These are phyloP conservation scores for Branchipolynoe longqiensis DNA, from an alignment of 2,888 invertebrate species.

Conservation along the genomic window DNA sequence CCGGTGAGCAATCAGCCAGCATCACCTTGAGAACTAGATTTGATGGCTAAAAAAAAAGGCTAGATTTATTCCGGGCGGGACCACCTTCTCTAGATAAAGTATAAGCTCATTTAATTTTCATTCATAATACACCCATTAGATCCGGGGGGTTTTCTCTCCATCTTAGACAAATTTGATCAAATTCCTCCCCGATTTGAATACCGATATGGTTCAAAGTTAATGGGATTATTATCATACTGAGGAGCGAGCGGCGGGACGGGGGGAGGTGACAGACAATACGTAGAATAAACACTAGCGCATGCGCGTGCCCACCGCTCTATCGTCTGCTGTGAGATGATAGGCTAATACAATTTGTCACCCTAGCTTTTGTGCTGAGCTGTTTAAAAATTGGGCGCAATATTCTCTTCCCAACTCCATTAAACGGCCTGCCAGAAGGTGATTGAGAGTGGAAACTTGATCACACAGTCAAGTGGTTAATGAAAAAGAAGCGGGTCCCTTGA, in stretches of 20 bases:
- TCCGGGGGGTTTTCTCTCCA: background rate
- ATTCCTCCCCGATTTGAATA: constrained; percentile 15
- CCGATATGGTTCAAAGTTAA: constrained; percentile 47
- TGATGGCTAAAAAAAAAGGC: constrained; percentile 14
- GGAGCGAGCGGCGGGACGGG: no score
- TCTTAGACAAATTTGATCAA: constrained; percentile 37
- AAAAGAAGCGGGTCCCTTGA: constrained; percentile 32
- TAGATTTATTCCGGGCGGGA: constrained; percentile 33
- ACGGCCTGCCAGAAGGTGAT: constrained; percentile 39
- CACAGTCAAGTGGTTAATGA: constrained; percentile 50
- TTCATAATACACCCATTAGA: constrained; percentile 43
- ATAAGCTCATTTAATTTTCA: constrained; percentile 49
- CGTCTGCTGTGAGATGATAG: constrained; percentile 33
- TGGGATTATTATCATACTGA: constrained; percentile 48
- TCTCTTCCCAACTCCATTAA: constrained; percentile 42
- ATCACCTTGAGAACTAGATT: constrained; percentile 12
- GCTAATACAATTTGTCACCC: constrained; percentile 41
- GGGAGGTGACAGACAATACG: constrained; percentile 24
- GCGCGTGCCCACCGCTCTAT: background rate
- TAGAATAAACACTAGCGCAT: constrained; percentile 42
- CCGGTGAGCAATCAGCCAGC: constrained; percentile 11
- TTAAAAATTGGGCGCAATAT: constrained; percentile 40
- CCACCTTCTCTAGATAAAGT: constrained; percentile 30
- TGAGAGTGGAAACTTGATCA: constrained; percentile 16
- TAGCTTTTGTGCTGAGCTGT: constrained; percentile 22